Conservation (phyloP, 2,888 invertebrate species). For the Spilarctia lutea region DNA sequence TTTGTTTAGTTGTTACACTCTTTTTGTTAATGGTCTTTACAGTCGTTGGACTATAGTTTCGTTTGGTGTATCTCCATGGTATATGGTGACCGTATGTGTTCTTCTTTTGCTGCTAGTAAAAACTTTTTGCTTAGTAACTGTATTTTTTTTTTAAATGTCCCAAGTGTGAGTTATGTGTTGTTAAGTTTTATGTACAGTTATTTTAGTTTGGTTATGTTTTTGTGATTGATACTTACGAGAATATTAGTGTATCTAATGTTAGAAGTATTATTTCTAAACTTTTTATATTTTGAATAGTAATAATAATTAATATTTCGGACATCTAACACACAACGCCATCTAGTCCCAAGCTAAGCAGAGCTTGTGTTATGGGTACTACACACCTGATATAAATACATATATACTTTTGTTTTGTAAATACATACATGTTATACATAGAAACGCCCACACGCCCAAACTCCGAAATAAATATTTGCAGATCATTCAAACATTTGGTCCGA, state of each 20-base stretch:
- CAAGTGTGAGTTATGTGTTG: not conserved
- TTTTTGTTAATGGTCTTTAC: not conserved
- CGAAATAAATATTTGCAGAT: no score
- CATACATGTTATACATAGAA: no score
- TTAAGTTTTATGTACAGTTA: not conserved
- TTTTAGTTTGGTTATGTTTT: not conserved
- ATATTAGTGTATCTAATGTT: not conserved
- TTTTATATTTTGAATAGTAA: not conserved
- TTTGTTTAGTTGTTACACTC: not conserved
- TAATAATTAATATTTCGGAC: no score
- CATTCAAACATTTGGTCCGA: no score
- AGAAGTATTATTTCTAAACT: not conserved
- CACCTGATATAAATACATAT: no score
- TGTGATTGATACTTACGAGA: not conserved
- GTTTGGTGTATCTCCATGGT: slow-evolving; percentile 65
- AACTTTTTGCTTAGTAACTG: slow-evolving; percentile 25
- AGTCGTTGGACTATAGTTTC: slow-evolving; percentile 20
- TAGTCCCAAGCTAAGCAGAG: no score
- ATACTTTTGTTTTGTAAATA: no score
- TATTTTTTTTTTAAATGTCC: not conserved
- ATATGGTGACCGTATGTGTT: slow-evolving; percentile 66
- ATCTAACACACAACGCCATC: no score
- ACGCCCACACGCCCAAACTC: no score
- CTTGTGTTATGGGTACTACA: no score
- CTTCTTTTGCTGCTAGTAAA: slow-evolving; percentile 31